Base-by-base conservation (phyloP, 2,888 invertebrate genomes). In the Octonoba sinensis region DNA sequence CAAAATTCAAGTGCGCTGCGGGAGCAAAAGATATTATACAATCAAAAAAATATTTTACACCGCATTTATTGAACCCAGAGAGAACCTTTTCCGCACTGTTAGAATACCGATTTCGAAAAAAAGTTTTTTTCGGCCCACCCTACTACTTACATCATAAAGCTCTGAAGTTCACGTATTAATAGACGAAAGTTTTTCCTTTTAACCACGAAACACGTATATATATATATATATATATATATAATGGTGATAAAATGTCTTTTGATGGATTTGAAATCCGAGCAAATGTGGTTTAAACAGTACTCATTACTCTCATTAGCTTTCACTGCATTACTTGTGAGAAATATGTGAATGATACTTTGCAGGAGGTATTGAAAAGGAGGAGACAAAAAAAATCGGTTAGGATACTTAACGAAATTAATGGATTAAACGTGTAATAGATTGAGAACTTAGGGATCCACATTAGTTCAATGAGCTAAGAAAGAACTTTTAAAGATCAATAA, bases 181-280 rank as follows among this genome's bases (percentile, higher is more conserved):
- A n/a, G n/a, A n/a, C n/a, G n/a, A n/a, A n/a, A n/a, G n/a, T n/a
- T n/a, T n/a, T n/a, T n/a, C n/a, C n/a, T n/a, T n/a, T n/a, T n/a
- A n/a, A n/a, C n/a, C n/a, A n/a, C n/a, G n/a, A n/a, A n/a, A n/a
- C n/a, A n/a, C n/a, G n/a, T n/a, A n/a, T n/a, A n/a, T n/a, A n/a
- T n/a, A n/a, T n/a, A n/a, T n/a, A n/a, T n/a, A n/a, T n/a, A n/a
- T n/a, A n/a, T n/a, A n/a, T n/a, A n/a, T n/a, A n/a, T n/a, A n/a
- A n/a, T n/a, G n/a, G n/a, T n/a, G n/a, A n/a, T n/a, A n/a, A 71
- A 65, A 70, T 36, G 8, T n/a, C 57, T 59, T 20, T 51, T 49
- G 13, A 66, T 78, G 56, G 44, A 72, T 66, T 44, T 72, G 66
- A 78, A 72, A 72, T 78, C 65, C 57, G 47, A 78, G 57, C 65